Percentiles rank a stretch among this genome's conserved stretches.
phyloP scores from a whole-genome alignment of 2,113 vertebrate genomes.

The Pygoscelis adeliae region DNA sequence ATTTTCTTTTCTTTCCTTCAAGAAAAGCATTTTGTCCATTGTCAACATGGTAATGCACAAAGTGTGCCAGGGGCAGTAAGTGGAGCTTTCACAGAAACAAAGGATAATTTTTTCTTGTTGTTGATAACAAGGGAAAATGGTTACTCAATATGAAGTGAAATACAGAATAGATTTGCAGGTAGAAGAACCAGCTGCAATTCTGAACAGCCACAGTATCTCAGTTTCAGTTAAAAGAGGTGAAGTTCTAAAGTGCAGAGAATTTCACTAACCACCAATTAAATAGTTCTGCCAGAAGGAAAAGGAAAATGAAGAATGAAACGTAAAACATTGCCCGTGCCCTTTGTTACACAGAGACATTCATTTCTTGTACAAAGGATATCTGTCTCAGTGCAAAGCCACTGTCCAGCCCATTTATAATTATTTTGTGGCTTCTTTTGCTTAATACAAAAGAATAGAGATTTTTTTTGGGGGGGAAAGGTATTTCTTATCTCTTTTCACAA shows the following conservation, averaged over 20 bases:
- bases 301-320: background rate
- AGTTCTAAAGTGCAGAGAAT: background rate
- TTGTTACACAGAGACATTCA: background rate
- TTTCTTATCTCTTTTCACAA: background rate
- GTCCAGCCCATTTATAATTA: background rate
- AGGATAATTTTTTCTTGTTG: background rate
- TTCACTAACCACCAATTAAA: conserved; percentile 22
- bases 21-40: background rate
- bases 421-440: background rate
- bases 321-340: background rate
- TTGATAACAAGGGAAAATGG: background rate
- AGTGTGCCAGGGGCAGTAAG: background rate
- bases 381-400: background rate
- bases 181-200: background rate
- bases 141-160: background rate
- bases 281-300: background rate
- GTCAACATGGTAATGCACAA: background rate
- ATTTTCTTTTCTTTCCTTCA: background rate
- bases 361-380: background rate
- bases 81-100: background rate
- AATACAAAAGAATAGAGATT: background rate
- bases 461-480: accelerated
- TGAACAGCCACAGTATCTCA: background rate
- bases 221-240: conserved; percentile 1
- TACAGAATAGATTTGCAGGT: background rate